Base-by-base conservation (phyloP, 2,888 invertebrate species). In the Watsonalla cultraria region DNA sequence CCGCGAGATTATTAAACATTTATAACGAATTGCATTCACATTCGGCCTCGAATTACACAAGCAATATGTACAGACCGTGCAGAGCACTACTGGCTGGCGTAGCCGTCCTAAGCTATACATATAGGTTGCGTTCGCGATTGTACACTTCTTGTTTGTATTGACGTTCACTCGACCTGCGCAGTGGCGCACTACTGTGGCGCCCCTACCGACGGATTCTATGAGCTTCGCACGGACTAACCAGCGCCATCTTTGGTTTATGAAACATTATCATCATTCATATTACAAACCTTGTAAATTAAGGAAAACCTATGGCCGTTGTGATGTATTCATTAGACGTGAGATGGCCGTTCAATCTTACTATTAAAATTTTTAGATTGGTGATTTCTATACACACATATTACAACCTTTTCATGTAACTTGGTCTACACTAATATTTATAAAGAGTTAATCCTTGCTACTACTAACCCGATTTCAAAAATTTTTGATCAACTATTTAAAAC, bases 61-160 rank as follows among this genome's bases (percentile, higher is more conserved):
- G 78, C 82, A 77, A 76, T 81, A 78, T 79, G 80, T 82, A 84
- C 85, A 78, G 76, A 80, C 82, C 66, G 83, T 81, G 70, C 79
- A 71, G 73, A 73, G 74, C 81, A 76, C 83, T 79, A 84, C 81
- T 82, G 83, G 77, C 80, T 72, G 76, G 74, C 81, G 76, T 80
- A 82, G 80, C 78, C 82, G 80, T 76, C 72, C 74, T 74, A 69
- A 66, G 70, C 78, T 80, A 82, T 85, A 86, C 81, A 74, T 81
- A 74, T 73, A 76, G 73, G 70, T 72, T 74, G 78, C 74, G 73
- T 74, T 74, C 76, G 73, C 77, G 73, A 76, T 78, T 75, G 74
- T 79, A 72, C 67, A 76, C 70, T 76, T 78, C 79, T 82, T 84
- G 82, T 87, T 90, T 86, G 85, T 88, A 90, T 90, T 87, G 89